phyloP scores from a whole-genome alignment of 2,797 vertebrate species.

The Pteropus rufus region DNA sequence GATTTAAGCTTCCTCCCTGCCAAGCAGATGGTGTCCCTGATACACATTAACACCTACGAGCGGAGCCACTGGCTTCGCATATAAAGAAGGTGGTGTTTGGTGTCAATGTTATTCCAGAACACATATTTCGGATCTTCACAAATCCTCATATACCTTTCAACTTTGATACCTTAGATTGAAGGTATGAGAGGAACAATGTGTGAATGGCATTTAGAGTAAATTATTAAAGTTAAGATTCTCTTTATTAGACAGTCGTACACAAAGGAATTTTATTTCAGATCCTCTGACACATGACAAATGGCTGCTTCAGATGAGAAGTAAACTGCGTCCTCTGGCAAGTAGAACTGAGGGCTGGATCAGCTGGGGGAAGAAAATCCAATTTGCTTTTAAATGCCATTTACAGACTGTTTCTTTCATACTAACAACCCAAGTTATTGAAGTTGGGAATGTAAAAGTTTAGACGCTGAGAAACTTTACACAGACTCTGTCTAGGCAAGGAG shows the following conservation, averaged over 20 bases:
- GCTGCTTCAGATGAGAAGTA: constrained; percentile 54
- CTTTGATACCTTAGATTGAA: constrained; percentile 3
- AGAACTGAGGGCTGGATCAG: constrained; percentile 5
- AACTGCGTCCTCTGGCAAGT: constrained; percentile 46
- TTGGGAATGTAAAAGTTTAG: constrained; percentile 32
- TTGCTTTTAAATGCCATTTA: constrained; percentile 70
- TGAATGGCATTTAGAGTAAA: constrained; percentile 57
- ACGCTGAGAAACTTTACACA: constrained; percentile 11
- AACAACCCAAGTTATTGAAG: constrained; percentile 34
- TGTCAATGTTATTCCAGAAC: constrained; percentile 58
- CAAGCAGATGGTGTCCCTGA: not conserved
- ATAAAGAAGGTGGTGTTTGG: not conserved
- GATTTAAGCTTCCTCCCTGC: not conserved
- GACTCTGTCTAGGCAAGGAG: not conserved
- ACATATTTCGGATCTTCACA: constrained; percentile 54
- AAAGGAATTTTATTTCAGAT: constrained; percentile 73
- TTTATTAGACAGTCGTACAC: constrained; percentile 60
- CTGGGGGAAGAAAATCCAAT: constrained; percentile 72
- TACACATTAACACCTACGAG: not conserved
- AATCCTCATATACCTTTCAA: constrained; percentile 6
- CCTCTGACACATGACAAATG: constrained; percentile 73
- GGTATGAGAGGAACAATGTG: not conserved
- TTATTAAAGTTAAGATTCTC: constrained; percentile 65
- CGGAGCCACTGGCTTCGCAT: not conserved
- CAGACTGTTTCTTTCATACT: constrained; percentile 32